Evolutionary conservation across 2,797 vertebrate species (phyloP), one percentile per base, ranked within the genome.

Genomic region (Sus cebifrons): DNA sequence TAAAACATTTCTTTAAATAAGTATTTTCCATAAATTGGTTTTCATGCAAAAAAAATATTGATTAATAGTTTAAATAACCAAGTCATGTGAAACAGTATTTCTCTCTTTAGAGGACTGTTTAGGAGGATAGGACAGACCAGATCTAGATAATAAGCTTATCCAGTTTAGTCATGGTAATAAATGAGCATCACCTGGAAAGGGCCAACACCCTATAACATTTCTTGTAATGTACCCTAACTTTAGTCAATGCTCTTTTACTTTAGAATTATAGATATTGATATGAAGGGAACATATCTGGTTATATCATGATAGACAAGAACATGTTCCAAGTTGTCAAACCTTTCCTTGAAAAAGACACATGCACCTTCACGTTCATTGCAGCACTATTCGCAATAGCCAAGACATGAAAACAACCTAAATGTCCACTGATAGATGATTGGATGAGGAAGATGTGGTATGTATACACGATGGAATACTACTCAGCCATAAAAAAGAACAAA

Each of bases 11-110:
- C 9, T 90, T 88, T 15, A 87, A 78, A 36, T 92, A 77, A 52
- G 87, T 74, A 60, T 71, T 92, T 95, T 74, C 49, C 15, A 68
- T 68, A 78, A 71, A 54, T 56, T 75, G 13, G 6, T 92, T 52
- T 5, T 62, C 13, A 56, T 32, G 10, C 3, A 60, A 40, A 71
- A 93, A 95, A 52, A 70, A 65, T 64, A 11, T 8, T 32, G 1
- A 89, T 36, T 44, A 62, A 58, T 7, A 6, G 15, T 29, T 52
- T 58, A 64, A 49, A 40, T 67, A 32, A 70, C 25, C 79, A 52
- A 95, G 6, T 92, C 44, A 23, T 49, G 4, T 23, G 4, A 32
- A 87, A 27, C 23, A 79, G 27, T 27, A 64, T 81, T 78, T 75
- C 9, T 92, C 0, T 82, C 16, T 58, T 67, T 78, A 29, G 23